Evolutionary conservation across 1,140 invertebrate species (phyloP).

Genomic region (Conopomorpha cramerella): DNA sequence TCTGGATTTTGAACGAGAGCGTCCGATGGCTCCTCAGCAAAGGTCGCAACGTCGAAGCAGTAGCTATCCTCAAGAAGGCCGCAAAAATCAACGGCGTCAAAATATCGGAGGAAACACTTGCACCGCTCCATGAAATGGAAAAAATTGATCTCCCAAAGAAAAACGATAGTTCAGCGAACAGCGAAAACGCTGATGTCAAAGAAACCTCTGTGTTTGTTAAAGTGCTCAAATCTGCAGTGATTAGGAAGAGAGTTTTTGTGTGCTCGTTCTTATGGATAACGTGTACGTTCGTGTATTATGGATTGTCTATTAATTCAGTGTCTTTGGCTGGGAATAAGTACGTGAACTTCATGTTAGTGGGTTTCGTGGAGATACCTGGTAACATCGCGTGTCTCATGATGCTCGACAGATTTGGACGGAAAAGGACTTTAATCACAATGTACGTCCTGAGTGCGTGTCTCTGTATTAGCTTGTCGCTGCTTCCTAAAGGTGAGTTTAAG

Average conservation of each 20-base stretch:
- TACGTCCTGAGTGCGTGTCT: constrained; percentile 40
- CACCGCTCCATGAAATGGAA: constrained; percentile 22
- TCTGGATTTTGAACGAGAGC: constrained; percentile 69
- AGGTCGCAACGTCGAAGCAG: constrained; percentile 55
- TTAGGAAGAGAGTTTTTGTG: constrained; percentile 26
- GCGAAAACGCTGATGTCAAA: constrained; percentile 3
- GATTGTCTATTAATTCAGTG: constrained; percentile 69
- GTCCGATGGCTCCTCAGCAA: constrained; percentile 79
- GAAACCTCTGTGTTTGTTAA: constrained; percentile 19
- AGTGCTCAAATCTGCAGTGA: constrained; percentile 38
- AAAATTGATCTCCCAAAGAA: constrained; percentile 11
- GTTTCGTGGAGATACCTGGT: constrained; percentile 63
- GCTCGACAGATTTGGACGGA: constrained; percentile 40
- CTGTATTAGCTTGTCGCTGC: constrained; percentile 36
- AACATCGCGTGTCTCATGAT: constrained; percentile 52
- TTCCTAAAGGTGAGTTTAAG: constrained; percentile 32
- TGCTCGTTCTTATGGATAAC: constrained; percentile 50
- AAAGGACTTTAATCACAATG: constrained; percentile 32
- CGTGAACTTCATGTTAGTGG: constrained; percentile 62
- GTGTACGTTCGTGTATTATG: constrained; percentile 68
- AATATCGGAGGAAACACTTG: constrained; percentile 59
- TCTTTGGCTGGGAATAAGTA: constrained; percentile 68
- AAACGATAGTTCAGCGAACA: constrained; percentile 11
- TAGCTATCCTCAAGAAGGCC: constrained; percentile 63
- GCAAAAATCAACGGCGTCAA: constrained; percentile 71